Percentiles rank a stretch among this genome's conserved stretches.
Evolutionary conservation across 1,140 invertebrate species (phyloP).

Genomic region (Aphaenogaster floridana): DNA sequence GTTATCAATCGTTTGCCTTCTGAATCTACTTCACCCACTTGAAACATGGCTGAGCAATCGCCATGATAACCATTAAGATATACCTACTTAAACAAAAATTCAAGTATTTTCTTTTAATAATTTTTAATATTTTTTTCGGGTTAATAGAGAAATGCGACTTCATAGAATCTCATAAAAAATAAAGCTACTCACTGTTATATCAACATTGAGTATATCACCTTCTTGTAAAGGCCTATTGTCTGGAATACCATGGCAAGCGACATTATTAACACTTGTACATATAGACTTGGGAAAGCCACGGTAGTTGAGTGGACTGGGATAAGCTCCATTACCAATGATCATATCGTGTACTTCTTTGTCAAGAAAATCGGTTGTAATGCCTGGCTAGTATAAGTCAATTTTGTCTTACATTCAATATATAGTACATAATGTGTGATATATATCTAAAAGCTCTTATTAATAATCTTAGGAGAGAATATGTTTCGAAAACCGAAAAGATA

Average conservation of each 20-base stretch:
- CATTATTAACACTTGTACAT: slow-evolving; percentile 98
- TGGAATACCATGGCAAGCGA: slow-evolving; percentile 98
- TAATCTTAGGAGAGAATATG: neutral
- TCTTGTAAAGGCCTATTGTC: slow-evolving; percentile 92
- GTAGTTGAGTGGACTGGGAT: slow-evolving; percentile 97
- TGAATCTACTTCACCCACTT: slow-evolving; percentile 93
- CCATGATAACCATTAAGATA: slow-evolving; percentile 96
- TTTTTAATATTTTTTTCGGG: neutral
- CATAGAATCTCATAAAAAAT: slow-evolving; percentile 8
- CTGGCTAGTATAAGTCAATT: slow-evolving; percentile 88
- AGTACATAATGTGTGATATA: neutral
- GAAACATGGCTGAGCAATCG: slow-evolving; percentile 96
- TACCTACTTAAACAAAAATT: slow-evolving; percentile 88
- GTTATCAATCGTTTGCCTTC: slow-evolving; percentile 90
- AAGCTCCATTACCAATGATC: slow-evolving; percentile 91
- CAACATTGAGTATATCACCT: slow-evolving; percentile 97
- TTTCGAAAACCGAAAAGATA: neutral
- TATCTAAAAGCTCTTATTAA: slow-evolving; percentile 19
- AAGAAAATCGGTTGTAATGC: slow-evolving; percentile 95
- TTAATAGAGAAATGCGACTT: neutral
- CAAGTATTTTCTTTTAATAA: slow-evolving; percentile 27
- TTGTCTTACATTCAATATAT: slow-evolving; percentile 17
- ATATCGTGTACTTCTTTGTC: slow-evolving; percentile 92
- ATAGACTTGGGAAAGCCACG: slow-evolving; percentile 96
- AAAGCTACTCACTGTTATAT: slow-evolving; percentile 92